Evolutionary conservation across 2,888 invertebrate species (phyloP).

Genomic region (Trichogramma evanescens): DNA sequence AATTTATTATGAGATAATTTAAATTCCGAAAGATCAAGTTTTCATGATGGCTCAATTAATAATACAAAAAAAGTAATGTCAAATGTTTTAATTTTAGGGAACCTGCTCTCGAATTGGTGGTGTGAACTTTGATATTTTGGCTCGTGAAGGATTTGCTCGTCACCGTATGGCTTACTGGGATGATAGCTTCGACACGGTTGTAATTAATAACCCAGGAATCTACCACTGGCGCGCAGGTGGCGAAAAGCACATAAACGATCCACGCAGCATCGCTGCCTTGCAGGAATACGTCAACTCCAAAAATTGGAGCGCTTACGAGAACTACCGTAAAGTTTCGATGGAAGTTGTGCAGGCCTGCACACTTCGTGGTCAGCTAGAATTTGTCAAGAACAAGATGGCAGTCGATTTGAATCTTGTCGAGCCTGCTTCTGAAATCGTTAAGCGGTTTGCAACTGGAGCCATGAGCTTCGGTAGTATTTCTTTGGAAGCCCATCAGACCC

Average conservation of each 20-base stretch:
- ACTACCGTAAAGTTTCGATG: slow-evolving; percentile 77
- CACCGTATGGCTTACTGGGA: slow-evolving; percentile 70
- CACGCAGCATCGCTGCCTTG: slow-evolving; percentile 65
- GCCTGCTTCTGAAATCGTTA: slow-evolving; percentile 89
- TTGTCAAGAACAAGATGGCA: slow-evolving; percentile 70
- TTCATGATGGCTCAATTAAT: background rate
- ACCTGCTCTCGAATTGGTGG: slow-evolving; percentile 75
- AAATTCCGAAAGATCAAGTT: background rate
- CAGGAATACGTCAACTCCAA: slow-evolving; percentile 85
- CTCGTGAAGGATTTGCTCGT: slow-evolving; percentile 76
- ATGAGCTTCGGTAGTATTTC: slow-evolving; percentile 98
- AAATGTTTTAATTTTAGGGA: slow-evolving; percentile 43
- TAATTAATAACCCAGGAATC: slow-evolving; percentile 81
- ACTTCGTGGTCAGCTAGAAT: slow-evolving; percentile 85
- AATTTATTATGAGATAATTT: slow-evolving; percentile 26
- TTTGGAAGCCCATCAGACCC: slow-evolving; percentile 87
- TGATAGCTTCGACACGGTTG: slow-evolving; percentile 61
- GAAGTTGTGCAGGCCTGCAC: slow-evolving; percentile 81
- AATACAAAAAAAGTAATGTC: background rate
- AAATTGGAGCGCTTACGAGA: slow-evolving; percentile 74
- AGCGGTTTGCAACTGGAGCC: slow-evolving; percentile 81
- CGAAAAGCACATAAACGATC: slow-evolving; percentile 97
- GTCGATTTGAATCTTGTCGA: slow-evolving; percentile 86
- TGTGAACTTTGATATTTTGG: slow-evolving; percentile 81
- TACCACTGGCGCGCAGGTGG: slow-evolving; percentile 97